phyloP scores from a whole-genome alignment of 1,140 invertebrate species.

The Linepithema humile region DNA sequence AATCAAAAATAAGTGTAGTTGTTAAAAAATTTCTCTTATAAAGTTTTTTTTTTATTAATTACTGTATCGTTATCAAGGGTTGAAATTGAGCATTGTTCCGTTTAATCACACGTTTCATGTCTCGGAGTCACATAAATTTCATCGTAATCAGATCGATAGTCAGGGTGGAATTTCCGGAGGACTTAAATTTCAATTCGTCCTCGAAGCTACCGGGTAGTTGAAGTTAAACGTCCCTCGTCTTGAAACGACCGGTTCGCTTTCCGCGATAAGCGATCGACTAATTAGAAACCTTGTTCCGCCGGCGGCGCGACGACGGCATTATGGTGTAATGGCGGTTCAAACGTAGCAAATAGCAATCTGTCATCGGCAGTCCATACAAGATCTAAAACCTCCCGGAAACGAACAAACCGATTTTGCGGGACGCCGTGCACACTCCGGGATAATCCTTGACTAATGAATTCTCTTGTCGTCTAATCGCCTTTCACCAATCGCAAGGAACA shows the following conservation, averaged over 20 bases:
- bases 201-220: constrained; percentile 23
- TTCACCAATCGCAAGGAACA: constrained; percentile 47
- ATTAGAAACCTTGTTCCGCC: constrained; percentile 48
- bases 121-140: not conserved
- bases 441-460: constrained; percentile 63
- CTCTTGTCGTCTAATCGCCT: constrained; percentile 62
- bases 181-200: constrained; percentile 32
- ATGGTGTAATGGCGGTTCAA: constrained; percentile 27
- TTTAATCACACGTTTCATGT: not conserved
- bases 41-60: no score
- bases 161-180: not conserved
- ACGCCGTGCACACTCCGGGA: not conserved
- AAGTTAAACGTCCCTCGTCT: constrained; percentile 15
- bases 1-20: no score
- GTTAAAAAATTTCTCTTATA: no score
- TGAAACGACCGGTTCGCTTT: constrained; percentile 2
- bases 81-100: no score
- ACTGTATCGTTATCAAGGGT: no score
- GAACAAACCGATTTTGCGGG: constrained; percentile 16
- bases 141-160: constrained; percentile 9
- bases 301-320: constrained; percentile 27
- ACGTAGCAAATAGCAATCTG: constrained; percentile 42
- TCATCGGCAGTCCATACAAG: constrained; percentile 20
- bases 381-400: constrained; percentile 39
- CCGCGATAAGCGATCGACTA: constrained; percentile 50